These are phyloP conservation scores for Xerus rutilus DNA, from an alignment of 2,797 vertebrate genomes.

Conservation along the genomic window DNA sequence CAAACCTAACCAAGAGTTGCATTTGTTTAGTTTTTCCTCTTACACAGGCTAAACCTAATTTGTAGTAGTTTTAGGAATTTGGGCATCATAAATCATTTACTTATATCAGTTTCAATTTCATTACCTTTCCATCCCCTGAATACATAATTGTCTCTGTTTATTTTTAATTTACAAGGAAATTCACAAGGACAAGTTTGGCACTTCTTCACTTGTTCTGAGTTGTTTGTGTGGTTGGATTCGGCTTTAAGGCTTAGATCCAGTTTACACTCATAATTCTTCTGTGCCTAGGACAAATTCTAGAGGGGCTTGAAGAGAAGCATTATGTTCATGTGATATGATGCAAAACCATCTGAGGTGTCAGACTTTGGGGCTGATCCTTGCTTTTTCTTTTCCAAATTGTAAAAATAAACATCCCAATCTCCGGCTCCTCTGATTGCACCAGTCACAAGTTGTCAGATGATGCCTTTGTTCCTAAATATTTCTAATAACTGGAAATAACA, in stretches of 20 bases:
- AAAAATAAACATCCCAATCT: constrained; percentile 80
- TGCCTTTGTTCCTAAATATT: constrained; percentile 64
- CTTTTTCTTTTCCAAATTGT: constrained; percentile 53
- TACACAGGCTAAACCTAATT: constrained; percentile 65
- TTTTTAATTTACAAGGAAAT: constrained; percentile 72
- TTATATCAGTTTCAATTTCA: constrained; percentile 70
- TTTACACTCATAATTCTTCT: constrained; percentile 40
- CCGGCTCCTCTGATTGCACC: constrained; percentile 62
- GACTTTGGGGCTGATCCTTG: neutral
- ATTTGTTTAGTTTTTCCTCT: constrained; percentile 64
- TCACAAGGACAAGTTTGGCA: constrained; percentile 56
- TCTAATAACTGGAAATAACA: constrained; percentile 75
- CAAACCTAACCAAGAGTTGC: constrained; percentile 11
- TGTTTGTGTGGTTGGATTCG: constrained; percentile 59
- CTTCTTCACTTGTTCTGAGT: constrained; percentile 68
- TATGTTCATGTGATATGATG: constrained; percentile 58
- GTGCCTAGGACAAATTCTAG: neutral
- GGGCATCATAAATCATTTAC: constrained; percentile 63
- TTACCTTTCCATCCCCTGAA: constrained; percentile 68
- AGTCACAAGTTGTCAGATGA: constrained; percentile 79
- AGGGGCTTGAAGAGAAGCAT: constrained; percentile 46
- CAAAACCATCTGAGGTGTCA: constrained; percentile 75
- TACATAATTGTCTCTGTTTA: constrained; percentile 60
- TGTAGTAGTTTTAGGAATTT: constrained; percentile 32
- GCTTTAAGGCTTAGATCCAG: constrained; percentile 34